These are phyloP conservation scores for Trileptium ribeirensis DNA, from an alignment of 2,888 invertebrate genomes.

Conservation along the genomic window DNA sequence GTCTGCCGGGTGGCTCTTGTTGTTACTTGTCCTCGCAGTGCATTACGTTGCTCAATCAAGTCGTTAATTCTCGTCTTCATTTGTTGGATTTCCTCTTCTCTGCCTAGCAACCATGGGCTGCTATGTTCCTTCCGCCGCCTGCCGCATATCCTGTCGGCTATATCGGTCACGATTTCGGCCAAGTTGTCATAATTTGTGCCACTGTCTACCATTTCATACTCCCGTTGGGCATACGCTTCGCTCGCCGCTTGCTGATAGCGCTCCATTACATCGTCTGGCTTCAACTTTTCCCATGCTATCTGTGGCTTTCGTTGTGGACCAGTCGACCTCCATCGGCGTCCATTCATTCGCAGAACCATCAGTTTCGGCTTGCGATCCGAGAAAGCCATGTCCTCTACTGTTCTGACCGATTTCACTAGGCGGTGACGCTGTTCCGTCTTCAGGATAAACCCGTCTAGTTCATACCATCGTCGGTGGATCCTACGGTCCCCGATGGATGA, in stretches of 20 bases:
- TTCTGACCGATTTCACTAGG: not conserved
- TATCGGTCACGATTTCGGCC: not conserved
- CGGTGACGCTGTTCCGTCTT: not conserved
- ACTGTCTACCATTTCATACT: not conserved
- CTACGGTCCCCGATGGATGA: not conserved
- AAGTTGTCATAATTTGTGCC: not conserved
- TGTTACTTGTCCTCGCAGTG: too few species aligned
- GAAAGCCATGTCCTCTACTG: not conserved
- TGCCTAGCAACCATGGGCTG: not conserved
- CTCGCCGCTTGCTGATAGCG: not conserved
- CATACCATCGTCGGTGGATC: not conserved
- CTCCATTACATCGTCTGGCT: not conserved
- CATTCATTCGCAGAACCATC: not conserved
- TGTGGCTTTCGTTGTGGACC: not conserved
- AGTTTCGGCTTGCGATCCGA: conserved; percentile 2
- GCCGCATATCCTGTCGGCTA: not conserved
- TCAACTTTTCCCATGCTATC: conserved; percentile 1
- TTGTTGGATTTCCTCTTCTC: not conserved
- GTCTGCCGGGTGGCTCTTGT: too few species aligned
- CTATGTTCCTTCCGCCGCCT: not conserved
- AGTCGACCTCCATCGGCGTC: not conserved
- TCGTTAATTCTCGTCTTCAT: not conserved
- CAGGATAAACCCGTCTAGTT: conserved; percentile 5
- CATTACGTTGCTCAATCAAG: not conserved
- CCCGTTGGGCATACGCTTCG: not conserved